Conservation (phyloP, 2,888 invertebrate species). For the Ormyrus nitidulus region DNA sequence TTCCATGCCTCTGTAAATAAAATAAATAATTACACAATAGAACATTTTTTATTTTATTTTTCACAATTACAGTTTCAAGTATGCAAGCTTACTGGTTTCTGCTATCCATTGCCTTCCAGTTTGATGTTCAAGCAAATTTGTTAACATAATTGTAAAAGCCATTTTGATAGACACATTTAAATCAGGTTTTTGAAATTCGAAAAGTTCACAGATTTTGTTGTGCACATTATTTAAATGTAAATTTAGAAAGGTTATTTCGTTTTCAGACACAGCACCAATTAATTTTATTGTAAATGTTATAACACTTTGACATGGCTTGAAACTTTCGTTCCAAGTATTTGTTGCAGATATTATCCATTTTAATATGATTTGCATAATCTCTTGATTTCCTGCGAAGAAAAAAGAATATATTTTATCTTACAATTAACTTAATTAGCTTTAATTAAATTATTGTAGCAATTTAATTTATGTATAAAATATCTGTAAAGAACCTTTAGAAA, state of each 20-base stretch:
- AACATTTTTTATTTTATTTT: background rate
- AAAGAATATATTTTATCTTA: background rate
- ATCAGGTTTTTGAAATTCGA: constrained; percentile 69
- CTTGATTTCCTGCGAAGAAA: constrained; percentile 59
- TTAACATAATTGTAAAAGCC: constrained; percentile 81
- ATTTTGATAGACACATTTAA: constrained; percentile 81
- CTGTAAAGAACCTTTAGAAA: background rate
- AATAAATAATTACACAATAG: background rate
- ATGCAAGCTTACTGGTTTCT: constrained; percentile 63
- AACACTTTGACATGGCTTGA: constrained; percentile 75
- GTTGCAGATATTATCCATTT: constrained; percentile 68
- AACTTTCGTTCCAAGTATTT: constrained; percentile 64
- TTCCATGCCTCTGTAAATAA: constrained; percentile 79
- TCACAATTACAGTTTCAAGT: background rate
- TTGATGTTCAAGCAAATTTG: constrained; percentile 79
- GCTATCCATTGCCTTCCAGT: constrained; percentile 82
- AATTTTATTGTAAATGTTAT: constrained; percentile 82
- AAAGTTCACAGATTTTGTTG: constrained; percentile 69
- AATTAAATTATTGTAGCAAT: constrained; percentile 4
- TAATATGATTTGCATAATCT: constrained; percentile 60
- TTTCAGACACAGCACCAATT: constrained; percentile 78
- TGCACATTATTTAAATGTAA: constrained; percentile 76
- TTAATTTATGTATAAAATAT: background rate
- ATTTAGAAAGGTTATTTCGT: constrained; percentile 79
- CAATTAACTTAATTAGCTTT: background rate